Percentiles rank a stretch among this genome's conserved stretches.
These are phyloP conservation scores for Hemibagrus wyckioides DNA, from an alignment of 2,113 vertebrate genomes.

Conservation along the genomic window DNA sequence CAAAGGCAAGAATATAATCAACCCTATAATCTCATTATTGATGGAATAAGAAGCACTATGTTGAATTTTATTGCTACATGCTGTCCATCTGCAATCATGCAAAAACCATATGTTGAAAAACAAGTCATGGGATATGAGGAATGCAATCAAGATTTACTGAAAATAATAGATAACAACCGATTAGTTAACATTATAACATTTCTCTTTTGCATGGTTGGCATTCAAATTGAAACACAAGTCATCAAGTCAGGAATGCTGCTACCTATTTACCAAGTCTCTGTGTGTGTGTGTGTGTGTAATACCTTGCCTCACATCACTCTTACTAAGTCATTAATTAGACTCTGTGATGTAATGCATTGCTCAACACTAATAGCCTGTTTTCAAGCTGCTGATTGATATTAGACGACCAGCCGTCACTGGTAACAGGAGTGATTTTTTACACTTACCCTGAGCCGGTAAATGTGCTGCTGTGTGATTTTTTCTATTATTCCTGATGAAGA, in stretches of 20 bases:
- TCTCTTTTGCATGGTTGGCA: neutral
- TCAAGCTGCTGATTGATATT: neutral
- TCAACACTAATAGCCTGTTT: neutral
- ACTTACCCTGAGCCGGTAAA: neutral
- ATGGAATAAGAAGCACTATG: neutral
- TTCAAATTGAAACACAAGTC: neutral
- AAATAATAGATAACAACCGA: too few species aligned
- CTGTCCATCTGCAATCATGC: neutral
- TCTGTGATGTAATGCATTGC: neutral
- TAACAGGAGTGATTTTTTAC: neutral
- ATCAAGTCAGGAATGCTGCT: neutral
- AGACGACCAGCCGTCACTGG: neutral
- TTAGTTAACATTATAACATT: neutral
- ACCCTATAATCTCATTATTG: neutral
- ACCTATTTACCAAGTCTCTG: neutral
- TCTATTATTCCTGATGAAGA: neutral
- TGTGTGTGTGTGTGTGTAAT: neutral
- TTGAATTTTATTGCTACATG: neutral
- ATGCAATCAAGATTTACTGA: neutral
- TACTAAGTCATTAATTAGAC: neutral
- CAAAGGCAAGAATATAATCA: too few species aligned
- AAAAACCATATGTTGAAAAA: neutral
- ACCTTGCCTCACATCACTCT: neutral
- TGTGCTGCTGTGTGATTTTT: neutral
- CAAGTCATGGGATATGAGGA: neutral